Evolutionary conservation across 2,888 invertebrate species (phyloP).

Genomic region (Torymus texanus): DNA sequence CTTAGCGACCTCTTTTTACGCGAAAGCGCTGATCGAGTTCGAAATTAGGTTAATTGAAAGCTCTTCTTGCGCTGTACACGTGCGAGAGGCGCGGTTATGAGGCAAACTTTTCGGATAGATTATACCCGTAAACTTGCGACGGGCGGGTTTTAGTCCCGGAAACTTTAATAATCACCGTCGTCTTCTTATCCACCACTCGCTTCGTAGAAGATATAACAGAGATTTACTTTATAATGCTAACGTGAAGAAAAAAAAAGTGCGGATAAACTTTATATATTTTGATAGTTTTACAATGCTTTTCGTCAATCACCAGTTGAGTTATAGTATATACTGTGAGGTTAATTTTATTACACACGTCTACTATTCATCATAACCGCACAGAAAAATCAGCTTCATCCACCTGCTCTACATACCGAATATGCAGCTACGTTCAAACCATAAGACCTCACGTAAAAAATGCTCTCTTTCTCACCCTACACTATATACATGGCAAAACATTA

Average conservation of each 20-base stretch:
- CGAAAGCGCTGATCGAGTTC: conserved; percentile 11
- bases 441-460: too few species aligned
- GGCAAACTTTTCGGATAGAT: conserved; percentile 45
- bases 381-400: too few species aligned
- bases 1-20: conserved; percentile 14
- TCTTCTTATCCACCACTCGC: conserved; percentile 27
- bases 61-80: conserved; percentile 16
- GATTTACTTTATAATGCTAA: conserved; percentile 12
- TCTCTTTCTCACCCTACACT: too few species aligned
- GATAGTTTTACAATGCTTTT: neutral
- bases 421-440: too few species aligned
- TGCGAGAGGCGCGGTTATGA: neutral
- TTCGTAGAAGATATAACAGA: neutral
- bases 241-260: neutral
- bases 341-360: too few species aligned
- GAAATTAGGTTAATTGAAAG: conserved; percentile 51
- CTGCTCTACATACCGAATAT: too few species aligned
- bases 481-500: too few species aligned
- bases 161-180: conserved; percentile 42
- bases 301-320: too few species aligned
- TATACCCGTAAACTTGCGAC: conserved; percentile 23
- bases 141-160: conserved; percentile 4
- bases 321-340: too few species aligned
- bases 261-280: neutral
- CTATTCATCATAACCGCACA: too few species aligned